These are phyloP conservation scores for Eulemur mongoz DNA, from an alignment of 2,797 vertebrate genomes.

Conservation along the genomic window DNA sequence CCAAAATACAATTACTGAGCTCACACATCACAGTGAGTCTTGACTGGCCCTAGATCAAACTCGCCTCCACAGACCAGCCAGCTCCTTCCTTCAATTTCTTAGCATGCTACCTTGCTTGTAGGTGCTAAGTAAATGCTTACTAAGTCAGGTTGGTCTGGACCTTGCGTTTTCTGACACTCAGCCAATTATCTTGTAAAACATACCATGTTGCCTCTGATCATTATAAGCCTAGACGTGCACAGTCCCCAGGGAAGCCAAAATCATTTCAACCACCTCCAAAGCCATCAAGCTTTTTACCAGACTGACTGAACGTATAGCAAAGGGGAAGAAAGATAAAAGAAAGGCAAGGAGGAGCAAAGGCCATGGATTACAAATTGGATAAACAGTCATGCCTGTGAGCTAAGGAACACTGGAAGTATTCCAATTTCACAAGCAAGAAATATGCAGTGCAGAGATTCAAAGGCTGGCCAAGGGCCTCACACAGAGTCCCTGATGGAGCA, in stretches of 20 bases:
- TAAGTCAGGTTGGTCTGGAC: not conserved
- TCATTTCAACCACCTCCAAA: not conserved
- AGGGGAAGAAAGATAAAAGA: not conserved
- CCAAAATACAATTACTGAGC: not conserved
- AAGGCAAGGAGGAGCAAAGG: not conserved
- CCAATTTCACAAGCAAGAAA: not conserved
- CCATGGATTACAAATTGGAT: not conserved
- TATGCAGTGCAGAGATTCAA: not conserved
- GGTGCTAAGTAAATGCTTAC: constrained; percentile 8
- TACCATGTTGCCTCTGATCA: not conserved
- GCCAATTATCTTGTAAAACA: constrained; percentile 35
- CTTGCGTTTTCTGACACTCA: not conserved
- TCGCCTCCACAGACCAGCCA: not conserved
- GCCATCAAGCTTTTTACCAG: not conserved
- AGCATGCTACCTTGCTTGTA: not conserved
- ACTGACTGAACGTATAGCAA: not conserved
- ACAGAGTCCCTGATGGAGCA: not conserved
- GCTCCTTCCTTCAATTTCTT: not conserved
- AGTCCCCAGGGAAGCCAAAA: not conserved
- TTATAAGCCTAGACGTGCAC: not conserved
- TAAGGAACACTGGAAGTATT: not conserved
- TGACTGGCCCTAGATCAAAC: not conserved
- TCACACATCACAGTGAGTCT: not conserved
- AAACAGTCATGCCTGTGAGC: not conserved
- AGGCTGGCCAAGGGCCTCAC: not conserved